Evolutionary conservation across 2,797 vertebrate species (phyloP).

Genomic region (Bufotes viridis): DNA sequence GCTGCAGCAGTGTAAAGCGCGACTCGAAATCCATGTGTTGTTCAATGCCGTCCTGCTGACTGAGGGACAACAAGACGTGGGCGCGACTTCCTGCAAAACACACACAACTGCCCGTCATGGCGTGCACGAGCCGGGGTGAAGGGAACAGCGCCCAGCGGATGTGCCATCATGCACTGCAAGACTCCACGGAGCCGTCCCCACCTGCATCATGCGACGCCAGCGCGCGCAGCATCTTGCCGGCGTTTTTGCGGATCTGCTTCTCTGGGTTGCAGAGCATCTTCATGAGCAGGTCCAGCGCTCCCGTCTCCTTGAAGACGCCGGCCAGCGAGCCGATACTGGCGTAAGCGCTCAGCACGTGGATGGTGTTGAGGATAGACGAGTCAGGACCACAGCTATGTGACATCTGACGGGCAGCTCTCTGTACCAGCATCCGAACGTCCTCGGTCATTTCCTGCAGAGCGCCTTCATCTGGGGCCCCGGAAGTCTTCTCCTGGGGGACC

Average conservation of each 20-base stretch:
- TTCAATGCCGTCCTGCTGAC: constrained; percentile 93
- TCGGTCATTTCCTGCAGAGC: constrained; percentile 88
- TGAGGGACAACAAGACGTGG: constrained; percentile 90
- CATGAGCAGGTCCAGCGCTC: constrained; percentile 91
- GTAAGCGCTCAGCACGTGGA: constrained; percentile 92
- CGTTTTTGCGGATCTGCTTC: constrained; percentile 85
- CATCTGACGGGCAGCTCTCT: constrained; percentile 86
- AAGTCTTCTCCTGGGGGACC: constrained; percentile 69
- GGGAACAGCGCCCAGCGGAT: no score
- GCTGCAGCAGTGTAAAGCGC: constrained; percentile 90
- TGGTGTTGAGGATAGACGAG: constrained; percentile 86
- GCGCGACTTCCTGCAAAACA: constrained; percentile 82
- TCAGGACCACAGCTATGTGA: constrained; percentile 73
- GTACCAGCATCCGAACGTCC: constrained; percentile 87
- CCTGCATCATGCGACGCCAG: constrained; percentile 90
- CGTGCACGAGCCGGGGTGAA: no score
- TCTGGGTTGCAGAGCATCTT: constrained; percentile 90
- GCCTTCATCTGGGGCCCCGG: constrained; percentile 74
- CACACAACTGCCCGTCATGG: neutral
- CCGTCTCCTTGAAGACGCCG: constrained; percentile 88
- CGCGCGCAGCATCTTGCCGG: constrained; percentile 90
- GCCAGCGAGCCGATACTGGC: constrained; percentile 89
- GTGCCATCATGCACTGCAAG: no score
- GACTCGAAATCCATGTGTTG: constrained; percentile 95
- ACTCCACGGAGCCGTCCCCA: constrained; percentile 61